Evolutionary conservation across 2,113 vertebrate species (phyloP), one percentile per base, ranked within the genome.

Genomic region (Hoplias malabaricus): DNA sequence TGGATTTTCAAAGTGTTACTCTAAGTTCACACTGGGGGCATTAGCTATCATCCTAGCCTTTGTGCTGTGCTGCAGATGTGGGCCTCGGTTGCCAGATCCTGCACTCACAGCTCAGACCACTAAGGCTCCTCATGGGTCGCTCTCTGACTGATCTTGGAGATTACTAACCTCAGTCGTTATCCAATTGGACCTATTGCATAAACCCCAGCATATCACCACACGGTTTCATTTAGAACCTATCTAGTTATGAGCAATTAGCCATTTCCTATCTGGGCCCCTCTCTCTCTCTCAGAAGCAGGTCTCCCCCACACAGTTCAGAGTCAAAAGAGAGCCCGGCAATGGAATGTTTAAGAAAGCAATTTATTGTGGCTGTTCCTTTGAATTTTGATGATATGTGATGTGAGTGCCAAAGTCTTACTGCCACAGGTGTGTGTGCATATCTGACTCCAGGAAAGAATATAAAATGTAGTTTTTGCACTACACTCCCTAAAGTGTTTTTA

Each of bases 21-120:
- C 54, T 19, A 48, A 80, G 78, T 56, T 70, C 61, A 75, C 31
- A 19, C 9, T 53, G 2, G 5, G 73, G 59, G 59, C 68, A 69
- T 62, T 40, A 63, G n/a, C 13, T 19, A 11, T 62, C n/a, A 78
- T 13, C 10, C 3, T 46, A 33, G 27, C 36, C 19, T 34, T 61
- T 70, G 27, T 69, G 67, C 73, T 81, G 79, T 40, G 48, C 68
- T 76, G 71, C 79, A 81, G 79, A 81, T 81, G 73, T 81, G 36
- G 29, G 16, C 54, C 27, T 19, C 3, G 48, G 57, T 46, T 80
- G 71, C 63, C 71, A 80, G 71, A 59, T 75, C 25, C 27, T 63
- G 43, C 19, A 25, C 66, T 80, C 65, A 50, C 42, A 53, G 1
- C 38, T 54, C 40, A 29, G 25, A n/a, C 25, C 67, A 34, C 48